Conservation (phyloP, 2,888 invertebrate species). For the Beris chalybata region DNA sequence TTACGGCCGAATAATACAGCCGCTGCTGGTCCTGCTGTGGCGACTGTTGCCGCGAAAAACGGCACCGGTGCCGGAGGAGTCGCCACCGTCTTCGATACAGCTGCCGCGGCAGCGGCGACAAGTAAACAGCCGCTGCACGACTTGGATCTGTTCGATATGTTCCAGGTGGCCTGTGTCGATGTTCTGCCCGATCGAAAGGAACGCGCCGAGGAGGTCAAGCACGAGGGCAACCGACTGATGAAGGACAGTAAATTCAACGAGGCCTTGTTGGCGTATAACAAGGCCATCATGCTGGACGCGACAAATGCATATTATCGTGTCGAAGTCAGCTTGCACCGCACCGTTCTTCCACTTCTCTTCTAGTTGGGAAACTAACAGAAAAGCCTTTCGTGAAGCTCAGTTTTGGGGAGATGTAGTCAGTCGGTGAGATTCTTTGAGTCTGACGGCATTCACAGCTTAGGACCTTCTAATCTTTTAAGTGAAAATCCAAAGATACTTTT, state of each 20-base stretch:
- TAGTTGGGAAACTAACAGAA: too few species aligned
- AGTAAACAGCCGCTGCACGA: constrained; percentile 20
- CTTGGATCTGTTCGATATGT: constrained; percentile 58
- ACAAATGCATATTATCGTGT: too few species aligned
- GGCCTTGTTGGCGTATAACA: constrained; percentile 80
- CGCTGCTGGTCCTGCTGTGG: constrained; percentile 37
- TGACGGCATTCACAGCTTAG: too few species aligned
- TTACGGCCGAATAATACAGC: constrained; percentile 51
- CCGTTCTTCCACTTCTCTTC: too few species aligned
- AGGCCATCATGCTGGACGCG: constrained; percentile 82
- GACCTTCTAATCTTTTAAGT: too few species aligned
- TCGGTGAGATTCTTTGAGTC: too few species aligned
- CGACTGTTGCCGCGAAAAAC: constrained; percentile 14
- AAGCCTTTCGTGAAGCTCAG: too few species aligned
- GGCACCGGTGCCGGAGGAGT: not conserved
- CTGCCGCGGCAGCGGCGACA: not conserved
- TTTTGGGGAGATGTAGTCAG: too few species aligned
- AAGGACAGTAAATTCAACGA: constrained; percentile 77
- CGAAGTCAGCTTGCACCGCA: too few species aligned
- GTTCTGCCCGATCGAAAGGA: constrained; percentile 61
- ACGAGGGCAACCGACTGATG: constrained; percentile 88
- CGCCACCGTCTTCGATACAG: not conserved
- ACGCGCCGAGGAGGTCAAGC: constrained; percentile 83
- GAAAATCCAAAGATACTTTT: too few species aligned
- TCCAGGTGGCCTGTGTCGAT: constrained; percentile 53